phyloP scores from a whole-genome alignment of 2,888 invertebrate species.

The Drosophila recens region DNA sequence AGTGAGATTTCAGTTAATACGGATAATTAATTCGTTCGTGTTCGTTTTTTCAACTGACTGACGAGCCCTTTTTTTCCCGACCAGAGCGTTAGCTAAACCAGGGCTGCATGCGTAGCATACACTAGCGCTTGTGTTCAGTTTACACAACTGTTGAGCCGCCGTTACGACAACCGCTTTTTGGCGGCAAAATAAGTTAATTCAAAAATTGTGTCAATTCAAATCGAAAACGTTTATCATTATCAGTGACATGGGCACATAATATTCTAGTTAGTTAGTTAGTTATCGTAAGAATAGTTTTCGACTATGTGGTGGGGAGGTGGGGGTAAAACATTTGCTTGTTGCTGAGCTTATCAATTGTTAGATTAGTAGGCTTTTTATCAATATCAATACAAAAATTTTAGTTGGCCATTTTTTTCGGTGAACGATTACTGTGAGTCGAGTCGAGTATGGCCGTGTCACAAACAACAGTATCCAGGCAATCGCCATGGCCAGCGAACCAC shows the following conservation, averaged over 20 bases:
- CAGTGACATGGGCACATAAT: not conserved
- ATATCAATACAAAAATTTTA: conserved; percentile 18
- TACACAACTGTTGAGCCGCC: conserved; percentile 30
- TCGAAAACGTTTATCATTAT: not conserved
- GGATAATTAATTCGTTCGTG: not conserved
- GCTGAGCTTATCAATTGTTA: conserved; percentile 16
- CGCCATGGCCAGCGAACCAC: conserved; percentile 44
- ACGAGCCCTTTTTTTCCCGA: conserved; percentile 58
- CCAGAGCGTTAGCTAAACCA: conserved; percentile 14
- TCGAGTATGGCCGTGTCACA: conserved; percentile 13
- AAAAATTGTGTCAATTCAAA: not conserved
- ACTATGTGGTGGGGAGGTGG: too few relatives aligned
- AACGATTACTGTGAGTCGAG: conserved; percentile 5
- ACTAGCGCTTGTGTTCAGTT: conserved; percentile 26
- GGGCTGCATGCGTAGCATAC: conserved; percentile 14
- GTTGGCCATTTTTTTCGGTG: conserved; percentile 17
- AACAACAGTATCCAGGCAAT: conserved; percentile 43
- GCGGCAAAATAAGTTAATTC: not conserved
- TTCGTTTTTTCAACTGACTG: conserved; percentile 16
- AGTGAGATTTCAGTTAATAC: not conserved
- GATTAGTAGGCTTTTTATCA: conserved; percentile 50
- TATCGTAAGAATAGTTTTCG: not conserved
- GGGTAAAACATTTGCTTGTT: not conserved
- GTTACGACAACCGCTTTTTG: not conserved
- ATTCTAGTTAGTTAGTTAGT: not conserved